Base-by-base conservation (phyloP, 2,888 invertebrate genomes). In the Rhimphoctona megacephalus region DNA sequence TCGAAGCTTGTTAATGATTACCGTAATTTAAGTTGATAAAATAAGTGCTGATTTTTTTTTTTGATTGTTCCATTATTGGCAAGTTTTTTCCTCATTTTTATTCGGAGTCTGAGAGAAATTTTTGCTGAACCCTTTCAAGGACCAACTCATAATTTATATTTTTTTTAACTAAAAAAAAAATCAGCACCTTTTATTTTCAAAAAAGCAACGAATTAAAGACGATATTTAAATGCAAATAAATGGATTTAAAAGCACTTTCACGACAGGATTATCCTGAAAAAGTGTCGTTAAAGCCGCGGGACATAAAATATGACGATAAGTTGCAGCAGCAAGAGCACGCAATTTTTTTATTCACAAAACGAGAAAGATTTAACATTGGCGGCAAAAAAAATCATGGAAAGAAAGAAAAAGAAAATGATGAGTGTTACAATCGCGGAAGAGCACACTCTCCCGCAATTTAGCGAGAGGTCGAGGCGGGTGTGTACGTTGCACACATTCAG, bases 241-340 rank as follows among this genome's bases (percentile, higher is more conserved):
- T 4, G 19, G 6, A 19, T 49, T 57, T 17, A 14, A 69, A 69
- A 77, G 66, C 81, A 77, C 81, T 85, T 81, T 81, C 81, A 46
- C 85, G 52, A 1, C 25, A 46, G 46, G 69, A 69, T 69, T 17
- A 46, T 17, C 43, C 69, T 7, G 22, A 25, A 46, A 67, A 19
- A 61, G 25, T 64, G 30, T 57, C 57, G 25, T 22, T 25, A 25
- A 22, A 54, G 22, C 22, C 54, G 1, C 54, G 9, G 11, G 57
- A 25, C 57, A 25, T 17, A 22, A 57, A 22, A 57, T 57, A 14
- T 5, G 57, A 57, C 14, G 57, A 25, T 57, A 52, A 5, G 7
- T 25, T 54, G 54, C 22, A 9, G 22, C 19, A 22, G 9, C 22
- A 22, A 54, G 54, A 4, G 14, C 49, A 57, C 14, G 57, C 25